phyloP scores from a whole-genome alignment of 1,140 invertebrate species.

The Chlorops oryzae region DNA sequence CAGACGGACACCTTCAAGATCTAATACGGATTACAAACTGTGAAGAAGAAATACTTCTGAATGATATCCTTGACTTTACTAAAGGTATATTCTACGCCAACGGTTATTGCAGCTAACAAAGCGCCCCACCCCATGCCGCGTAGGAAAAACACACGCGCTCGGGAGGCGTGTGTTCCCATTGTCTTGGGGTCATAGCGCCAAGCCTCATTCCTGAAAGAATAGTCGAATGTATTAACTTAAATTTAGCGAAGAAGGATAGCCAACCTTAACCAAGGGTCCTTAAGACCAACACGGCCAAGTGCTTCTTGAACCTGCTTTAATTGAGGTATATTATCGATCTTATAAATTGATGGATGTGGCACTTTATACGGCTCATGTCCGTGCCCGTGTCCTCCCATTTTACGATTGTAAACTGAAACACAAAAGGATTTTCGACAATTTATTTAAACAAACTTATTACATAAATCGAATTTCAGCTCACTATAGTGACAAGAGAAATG shows the following conservation, averaged over 20 bases:
- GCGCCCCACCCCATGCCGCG: slow-evolving; percentile 60
- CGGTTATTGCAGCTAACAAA: slow-evolving; percentile 55
- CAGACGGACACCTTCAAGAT: too few relatives aligned
- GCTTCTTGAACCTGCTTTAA: slow-evolving; percentile 54
- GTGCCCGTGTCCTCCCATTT: slow-evolving; percentile 49
- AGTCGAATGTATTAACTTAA: not conserved
- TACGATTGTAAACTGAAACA: too few relatives aligned
- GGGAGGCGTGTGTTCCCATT: slow-evolving; percentile 46
- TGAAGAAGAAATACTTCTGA: too few relatives aligned
- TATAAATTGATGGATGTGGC: slow-evolving; percentile 66
- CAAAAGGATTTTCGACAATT: too few relatives aligned
- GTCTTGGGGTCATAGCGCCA: slow-evolving; percentile 58
- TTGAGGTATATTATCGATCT: slow-evolving; percentile 62
- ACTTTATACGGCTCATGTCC: slow-evolving; percentile 52
- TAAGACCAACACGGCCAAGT: slow-evolving; percentile 61
- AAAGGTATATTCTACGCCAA: slow-evolving; percentile 53
- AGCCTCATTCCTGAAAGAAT: slow-evolving; percentile 59
- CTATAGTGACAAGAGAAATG: too few relatives aligned
- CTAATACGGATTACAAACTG: too few relatives aligned
- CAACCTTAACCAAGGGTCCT: slow-evolving; percentile 73
- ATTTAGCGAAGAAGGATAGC: not conserved
- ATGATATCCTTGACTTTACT: too few relatives aligned
- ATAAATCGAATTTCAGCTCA: too few relatives aligned
- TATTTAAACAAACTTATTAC: too few relatives aligned
- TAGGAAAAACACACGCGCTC: slow-evolving; percentile 45